phyloP scores from a whole-genome alignment of 2,113 vertebrate species.

The Setophaga coronata region DNA sequence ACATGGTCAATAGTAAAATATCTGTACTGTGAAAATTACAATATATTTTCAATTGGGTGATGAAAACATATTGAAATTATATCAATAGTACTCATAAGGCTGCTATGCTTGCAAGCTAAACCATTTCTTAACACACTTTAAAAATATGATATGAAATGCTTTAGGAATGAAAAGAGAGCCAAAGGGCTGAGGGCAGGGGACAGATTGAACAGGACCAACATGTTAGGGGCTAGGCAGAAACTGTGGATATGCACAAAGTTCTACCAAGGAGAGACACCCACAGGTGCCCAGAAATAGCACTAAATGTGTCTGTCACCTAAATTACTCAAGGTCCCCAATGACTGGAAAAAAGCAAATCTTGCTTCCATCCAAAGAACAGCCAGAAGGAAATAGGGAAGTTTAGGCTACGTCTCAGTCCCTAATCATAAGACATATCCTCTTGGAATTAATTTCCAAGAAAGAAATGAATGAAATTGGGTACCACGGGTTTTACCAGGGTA shows the following conservation, averaged over 20 bases:
- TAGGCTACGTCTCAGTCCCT: not conserved
- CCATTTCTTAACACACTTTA: not conserved
- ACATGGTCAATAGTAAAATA: not conserved
- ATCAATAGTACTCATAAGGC: not conserved
- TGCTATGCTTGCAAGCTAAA: not conserved
- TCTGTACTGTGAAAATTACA: not conserved
- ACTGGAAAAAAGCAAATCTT: not conserved
- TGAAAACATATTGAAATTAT: not conserved
- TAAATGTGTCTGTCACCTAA: not conserved
- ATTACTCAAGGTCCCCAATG: fast-evolving
- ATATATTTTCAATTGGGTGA: not conserved
- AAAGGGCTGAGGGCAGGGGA: not conserved
- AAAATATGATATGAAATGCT: not conserved
- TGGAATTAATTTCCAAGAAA: not conserved
- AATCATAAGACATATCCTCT: not conserved
- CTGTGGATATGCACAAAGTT: not conserved
- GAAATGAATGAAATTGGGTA: not conserved
- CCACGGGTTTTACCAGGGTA: not conserved
- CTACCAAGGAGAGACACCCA: not conserved
- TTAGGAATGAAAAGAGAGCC: not conserved
- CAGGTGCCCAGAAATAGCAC: not conserved
- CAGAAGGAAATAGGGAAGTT: not conserved
- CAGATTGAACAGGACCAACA: not conserved
- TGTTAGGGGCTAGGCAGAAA: not conserved
- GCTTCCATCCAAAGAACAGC: not conserved